A percentile compares a stretch with the other conserved stretches of the same genome.
These are phyloP conservation scores for Pangasius djambal DNA, from an alignment of 2,797 vertebrate species.

Conservation along the genomic window DNA sequence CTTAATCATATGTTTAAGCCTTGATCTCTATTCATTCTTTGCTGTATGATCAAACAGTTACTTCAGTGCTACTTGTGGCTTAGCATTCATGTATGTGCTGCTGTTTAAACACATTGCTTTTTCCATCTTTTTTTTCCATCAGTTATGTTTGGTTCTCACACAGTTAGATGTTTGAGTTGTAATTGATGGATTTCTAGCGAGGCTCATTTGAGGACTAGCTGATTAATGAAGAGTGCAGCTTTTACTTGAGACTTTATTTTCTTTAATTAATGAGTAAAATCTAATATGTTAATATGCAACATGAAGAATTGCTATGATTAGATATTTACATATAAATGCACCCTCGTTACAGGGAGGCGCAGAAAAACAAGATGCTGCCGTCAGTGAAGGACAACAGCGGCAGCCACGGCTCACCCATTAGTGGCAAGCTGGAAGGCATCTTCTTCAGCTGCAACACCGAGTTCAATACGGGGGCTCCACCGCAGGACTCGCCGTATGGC, in stretches of 20 bases:
- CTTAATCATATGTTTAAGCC: conserved; percentile 2
- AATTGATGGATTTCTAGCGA: not conserved
- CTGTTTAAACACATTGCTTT: not conserved
- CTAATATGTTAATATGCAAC: conserved; percentile 5
- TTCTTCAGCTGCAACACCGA: conserved; percentile 90
- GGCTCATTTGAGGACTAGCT: not conserved
- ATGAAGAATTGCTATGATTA: not conserved
- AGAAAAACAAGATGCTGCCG: conserved; percentile 81
- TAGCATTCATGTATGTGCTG: not conserved
- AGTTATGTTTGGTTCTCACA: not conserved
- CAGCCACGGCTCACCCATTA: conserved; percentile 87
- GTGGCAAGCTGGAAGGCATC: conserved; percentile 86
- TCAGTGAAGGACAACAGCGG: conserved; percentile 94
- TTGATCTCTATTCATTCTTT: not conserved
- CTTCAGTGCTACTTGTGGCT: not conserved
- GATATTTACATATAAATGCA: conserved; percentile 2
- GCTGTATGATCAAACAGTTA: not conserved
- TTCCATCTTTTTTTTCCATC: not conserved
- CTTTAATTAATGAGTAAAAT: conserved; percentile 9
- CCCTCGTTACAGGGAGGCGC: conserved; percentile 75
- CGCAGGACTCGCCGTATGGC: conserved; percentile 97
- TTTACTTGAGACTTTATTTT: conserved; percentile 1
- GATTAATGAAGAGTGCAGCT: conserved; percentile 20
- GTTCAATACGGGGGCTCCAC: conserved; percentile 91
- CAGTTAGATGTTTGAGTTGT: not conserved